Base-by-base conservation (phyloP, 2,113 vertebrate species). In the Ammospiza caudacuta region DNA sequence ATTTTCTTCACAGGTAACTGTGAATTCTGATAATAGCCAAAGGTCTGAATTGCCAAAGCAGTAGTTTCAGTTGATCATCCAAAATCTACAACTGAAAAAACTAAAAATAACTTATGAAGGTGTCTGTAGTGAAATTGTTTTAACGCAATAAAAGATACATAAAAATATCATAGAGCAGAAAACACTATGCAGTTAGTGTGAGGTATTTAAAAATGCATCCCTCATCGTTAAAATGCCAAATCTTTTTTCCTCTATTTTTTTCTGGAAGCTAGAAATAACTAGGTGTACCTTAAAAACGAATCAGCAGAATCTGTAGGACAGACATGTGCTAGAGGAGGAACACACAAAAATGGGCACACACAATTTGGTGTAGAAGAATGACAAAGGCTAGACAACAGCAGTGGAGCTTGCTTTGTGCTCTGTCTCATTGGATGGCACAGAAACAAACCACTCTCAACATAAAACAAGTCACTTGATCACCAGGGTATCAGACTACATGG, bases 301-400 rank as follows among this genome's bases (percentile, higher is more conserved):
- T 25, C 8, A 39, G 61, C 28, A 58, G 6, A 59, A 44, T 19
- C 17, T 61, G 33, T n/a, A 21, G 63, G 46, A 14, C 20, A 72
- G 41, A 54, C 8, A 10, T 47, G 24, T 0, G 0, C 6, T 75
- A 24, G 22, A 25, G 12, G 13, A 67, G 22, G 22, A 41, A 16
- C 11, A 61, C 14, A 43, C 5, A 46, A 27, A 84, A 49, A 12
- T 9, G 1, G 2, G 23, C 23, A 9, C 27, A 5, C 12, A 22
- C 3, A 46, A 29, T 61, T 49, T 47, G 22, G 2, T 57, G 28
- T 8, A 63, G 37, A 58, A 43, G 33, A 43, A 37, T 43, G 39
- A 9, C 39, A 72, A 86, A 67, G 37, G 23, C 21, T 5, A 54
- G 52, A 29, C 5, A 46, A 1, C 0, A 3, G 12, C 1, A 3